Evolutionary conservation across 2,888 invertebrate species (phyloP).

Genomic region (Formica aserva): DNA sequence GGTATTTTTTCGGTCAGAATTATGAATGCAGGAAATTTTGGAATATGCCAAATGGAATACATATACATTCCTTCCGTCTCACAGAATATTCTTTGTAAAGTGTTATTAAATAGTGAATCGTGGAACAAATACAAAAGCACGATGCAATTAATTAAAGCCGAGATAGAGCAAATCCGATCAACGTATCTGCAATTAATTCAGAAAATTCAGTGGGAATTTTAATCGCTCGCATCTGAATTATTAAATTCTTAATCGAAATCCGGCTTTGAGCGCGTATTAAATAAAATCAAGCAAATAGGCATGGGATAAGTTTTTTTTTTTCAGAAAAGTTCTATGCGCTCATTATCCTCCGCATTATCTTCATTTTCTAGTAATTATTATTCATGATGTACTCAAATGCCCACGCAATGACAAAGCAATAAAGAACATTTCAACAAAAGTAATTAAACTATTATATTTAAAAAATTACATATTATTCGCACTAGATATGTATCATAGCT

Average conservation of each 20-base stretch:
- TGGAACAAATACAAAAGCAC: neutral
- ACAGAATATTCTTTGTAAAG: neutral
- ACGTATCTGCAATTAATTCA: conserved; percentile 33
- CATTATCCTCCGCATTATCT: neutral
- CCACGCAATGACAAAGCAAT: conserved; percentile 6
- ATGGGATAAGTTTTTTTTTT: neutral
- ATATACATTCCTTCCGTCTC: neutral
- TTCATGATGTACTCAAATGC: conserved; percentile 13
- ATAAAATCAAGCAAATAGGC: conserved; percentile 11
- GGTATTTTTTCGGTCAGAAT: neutral
- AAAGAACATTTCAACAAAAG: conserved; percentile 15
- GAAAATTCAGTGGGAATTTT: conserved; percentile 23
- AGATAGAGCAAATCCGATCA: neutral
- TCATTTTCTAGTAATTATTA: conserved; percentile 16
- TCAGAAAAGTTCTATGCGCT: neutral
- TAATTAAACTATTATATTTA: conserved; percentile 18
- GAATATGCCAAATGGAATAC: neutral
- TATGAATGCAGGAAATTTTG: neutral
- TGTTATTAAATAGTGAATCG: neutral
- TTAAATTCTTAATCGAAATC: conserved; percentile 29
- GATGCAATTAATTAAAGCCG: conserved; percentile 27
- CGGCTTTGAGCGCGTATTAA: conserved; percentile 2
- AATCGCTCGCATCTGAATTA: conserved; percentile 36
- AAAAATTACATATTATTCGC: neutral
- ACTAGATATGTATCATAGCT: neutral